A percentile compares a stretch with the other conserved stretches of the same genome.
These are phyloP conservation scores for Rhabdomys pumilio DNA, from an alignment of 2,797 vertebrate genomes.

Conservation along the genomic window DNA sequence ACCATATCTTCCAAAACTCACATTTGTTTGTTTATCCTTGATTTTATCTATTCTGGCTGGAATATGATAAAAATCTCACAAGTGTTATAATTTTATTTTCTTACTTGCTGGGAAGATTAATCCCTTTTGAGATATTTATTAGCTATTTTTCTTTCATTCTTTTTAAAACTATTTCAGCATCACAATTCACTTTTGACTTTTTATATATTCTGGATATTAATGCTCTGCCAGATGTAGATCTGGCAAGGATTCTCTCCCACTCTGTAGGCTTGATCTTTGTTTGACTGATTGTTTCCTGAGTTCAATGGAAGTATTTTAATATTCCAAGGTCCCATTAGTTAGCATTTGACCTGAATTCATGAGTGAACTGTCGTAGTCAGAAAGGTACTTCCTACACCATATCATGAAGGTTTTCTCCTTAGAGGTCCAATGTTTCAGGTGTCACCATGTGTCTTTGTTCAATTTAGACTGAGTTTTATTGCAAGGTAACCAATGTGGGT, in stretches of 20 bases:
- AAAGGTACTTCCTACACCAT: not conserved
- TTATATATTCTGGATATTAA: no score
- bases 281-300: not conserved
- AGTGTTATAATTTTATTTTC: no score
- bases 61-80: not conserved
- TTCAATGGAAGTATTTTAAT: not conserved
- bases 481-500: not conserved
- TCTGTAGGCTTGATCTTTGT: not conserved
- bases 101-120: not conserved
- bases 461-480: not conserved
- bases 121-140: not conserved
- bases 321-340: not conserved
- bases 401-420: not conserved
- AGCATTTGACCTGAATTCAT: not conserved
- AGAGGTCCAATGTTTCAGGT: not conserved
- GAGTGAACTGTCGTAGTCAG: not conserved
- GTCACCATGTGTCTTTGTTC: not conserved
- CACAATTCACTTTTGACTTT: not conserved
- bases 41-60: not conserved
- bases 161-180: not conserved
- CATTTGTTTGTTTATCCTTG: not conserved
- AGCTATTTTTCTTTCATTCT: not conserved
- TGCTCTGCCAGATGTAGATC: no score
- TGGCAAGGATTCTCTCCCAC: no score
- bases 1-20: not conserved